Base-by-base conservation (phyloP, 2,888 invertebrate species). In the Drosophila neutralis region DNA sequence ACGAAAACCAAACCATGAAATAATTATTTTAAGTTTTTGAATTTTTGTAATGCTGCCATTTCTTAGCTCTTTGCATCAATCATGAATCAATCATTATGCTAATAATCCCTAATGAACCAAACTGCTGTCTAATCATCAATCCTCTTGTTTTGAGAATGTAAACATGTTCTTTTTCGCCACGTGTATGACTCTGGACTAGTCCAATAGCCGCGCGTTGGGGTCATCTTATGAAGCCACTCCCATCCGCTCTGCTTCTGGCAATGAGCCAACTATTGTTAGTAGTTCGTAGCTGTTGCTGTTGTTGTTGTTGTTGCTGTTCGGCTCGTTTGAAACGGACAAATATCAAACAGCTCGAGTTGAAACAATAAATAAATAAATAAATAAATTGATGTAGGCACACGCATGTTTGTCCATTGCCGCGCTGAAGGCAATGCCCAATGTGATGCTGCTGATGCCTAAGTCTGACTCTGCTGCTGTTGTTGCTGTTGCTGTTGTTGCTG, bases 351-450 rank as follows among this genome's bases (percentile, higher is more conserved):
- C 67, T 79, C 80, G 62, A 89, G 77, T 68, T 72, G 83, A 85
- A 78, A 87, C 88, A 85, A 85, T 84, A 86, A 83, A 88, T 80
- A 89, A 83, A 87, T 80, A 84, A 82, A 87, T 82, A 87, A 80
- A 85, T 83, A 87, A 27, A 27, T 27, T 27, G 33, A 56, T 18
- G 73, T 65, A 73, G 35, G 79, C 72, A 84, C 6, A 56, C 80
- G 89, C 89, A 87, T 82, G 73, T 82, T 80, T 69, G 73, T 74
- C 75, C 83, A 78, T 76, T 78, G 77, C 76, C 77, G 72, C 33
- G 63, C 70, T 54, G 87, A 87, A 83, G 87, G 82, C 86, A 69
- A 73, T 78, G 78, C 81, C 77, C 72, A 81, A 81, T 82, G 69
- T 69, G 74, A 65, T 57, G 65, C 45, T 51, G 80, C 51, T 57